Conservation (phyloP, 2,113 vertebrate species). For the Zosterops pallidus region DNA sequence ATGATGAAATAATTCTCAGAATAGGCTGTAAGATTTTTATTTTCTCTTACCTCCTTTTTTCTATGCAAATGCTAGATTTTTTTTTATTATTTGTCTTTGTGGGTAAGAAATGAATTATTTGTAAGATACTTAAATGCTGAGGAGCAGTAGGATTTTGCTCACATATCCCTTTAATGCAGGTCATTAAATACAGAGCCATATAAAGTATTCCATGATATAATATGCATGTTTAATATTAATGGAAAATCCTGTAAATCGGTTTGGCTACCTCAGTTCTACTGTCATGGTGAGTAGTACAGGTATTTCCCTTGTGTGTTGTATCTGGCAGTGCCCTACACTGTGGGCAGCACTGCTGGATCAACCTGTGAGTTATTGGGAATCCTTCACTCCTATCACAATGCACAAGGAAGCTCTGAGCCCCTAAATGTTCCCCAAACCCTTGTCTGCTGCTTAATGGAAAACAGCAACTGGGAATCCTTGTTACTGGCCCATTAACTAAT, state of each 20-base stretch:
- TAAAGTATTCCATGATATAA: neutral
- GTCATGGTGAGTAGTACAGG: neutral
- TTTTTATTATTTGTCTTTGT: neutral
- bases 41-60: neutral
- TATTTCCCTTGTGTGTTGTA: neutral
- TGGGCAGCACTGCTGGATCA: accelerated
- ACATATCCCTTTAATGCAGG: neutral
- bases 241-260: neutral
- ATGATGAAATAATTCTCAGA: conserved; percentile 21
- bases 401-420: neutral
- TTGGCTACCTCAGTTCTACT: neutral
- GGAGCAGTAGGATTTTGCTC: neutral
- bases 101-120: neutral
- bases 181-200: neutral
- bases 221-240: neutral
- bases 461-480: neutral
- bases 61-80: neutral
- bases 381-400: neutral
- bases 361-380: neutral
- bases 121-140: neutral
- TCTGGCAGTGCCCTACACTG: accelerated
- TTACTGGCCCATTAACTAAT: neutral
- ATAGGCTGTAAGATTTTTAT: neutral
- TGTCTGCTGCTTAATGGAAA: neutral
- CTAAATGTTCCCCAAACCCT: neutral